phyloP scores from a whole-genome alignment of 37 sponge, comb jelly and placozoan species.

The Agelas oroides region DNA sequence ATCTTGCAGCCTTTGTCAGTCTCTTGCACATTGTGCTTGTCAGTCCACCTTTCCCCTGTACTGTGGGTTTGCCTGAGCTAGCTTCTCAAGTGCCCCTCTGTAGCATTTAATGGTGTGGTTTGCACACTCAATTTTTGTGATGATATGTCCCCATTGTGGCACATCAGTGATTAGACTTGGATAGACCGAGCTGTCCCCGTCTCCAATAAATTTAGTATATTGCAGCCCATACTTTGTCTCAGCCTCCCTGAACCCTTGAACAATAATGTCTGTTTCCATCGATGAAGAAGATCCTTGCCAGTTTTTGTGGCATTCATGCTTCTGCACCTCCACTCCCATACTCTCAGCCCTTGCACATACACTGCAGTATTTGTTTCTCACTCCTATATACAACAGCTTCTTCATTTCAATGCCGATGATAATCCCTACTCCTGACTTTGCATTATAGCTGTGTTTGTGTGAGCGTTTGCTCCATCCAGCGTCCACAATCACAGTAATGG shows the following conservation, averaged over 20 bases:
- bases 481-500: too few relatives aligned
- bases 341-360: constrained; percentile 37
- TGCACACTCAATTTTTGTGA: constrained; percentile 38
- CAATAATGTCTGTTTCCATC: constrained; percentile 65
- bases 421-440: constrained; percentile 67
- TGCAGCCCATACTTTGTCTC: constrained; percentile 44
- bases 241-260: constrained; percentile 56
- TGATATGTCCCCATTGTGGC: constrained; percentile 23
- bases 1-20: too few relatives aligned
- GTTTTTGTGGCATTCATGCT: constrained; percentile 18
- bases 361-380: constrained; percentile 61
- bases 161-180: constrained; percentile 4
- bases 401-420: constrained; percentile 51
- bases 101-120: constrained; percentile 50
- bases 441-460: constrained; percentile 68
- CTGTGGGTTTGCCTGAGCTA: constrained; percentile 21
- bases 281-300: constrained; percentile 51
- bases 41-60: constrained; percentile 28
- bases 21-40: too few relatives aligned
- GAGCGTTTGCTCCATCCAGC: too few relatives aligned
- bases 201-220: constrained; percentile 44
- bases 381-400: constrained; percentile 54
- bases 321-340: not conserved
- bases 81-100: constrained; percentile 24
- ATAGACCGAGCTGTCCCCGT: constrained; percentile 42